Evolutionary conservation across 2,797 vertebrate species (phyloP).

Genomic region (Sylvilagus floridanus): DNA sequence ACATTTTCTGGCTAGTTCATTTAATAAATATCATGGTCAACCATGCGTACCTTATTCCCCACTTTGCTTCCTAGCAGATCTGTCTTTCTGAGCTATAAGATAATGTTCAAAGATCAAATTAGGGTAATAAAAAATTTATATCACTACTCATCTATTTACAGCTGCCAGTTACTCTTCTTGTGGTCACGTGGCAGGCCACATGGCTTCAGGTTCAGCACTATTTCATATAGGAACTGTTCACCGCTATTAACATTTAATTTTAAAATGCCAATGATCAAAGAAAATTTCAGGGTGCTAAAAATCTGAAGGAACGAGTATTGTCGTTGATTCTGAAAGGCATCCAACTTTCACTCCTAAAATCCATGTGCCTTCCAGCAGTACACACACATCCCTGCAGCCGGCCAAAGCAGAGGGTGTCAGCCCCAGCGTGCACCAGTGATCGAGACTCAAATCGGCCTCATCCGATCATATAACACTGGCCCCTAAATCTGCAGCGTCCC

Average conservation of each 20-base stretch:
- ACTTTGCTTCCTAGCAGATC: constrained; percentile 11
- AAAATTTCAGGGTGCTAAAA: constrained; percentile 10
- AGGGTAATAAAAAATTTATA: constrained; percentile 46
- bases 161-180: neutral
- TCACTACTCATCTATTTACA: neutral
- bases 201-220: neutral
- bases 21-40: neutral
- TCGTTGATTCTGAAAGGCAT: constrained; percentile 27
- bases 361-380: neutral
- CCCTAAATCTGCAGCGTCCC: constrained; percentile 55
- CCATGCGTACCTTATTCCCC: neutral
- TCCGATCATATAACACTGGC: constrained; percentile 40
- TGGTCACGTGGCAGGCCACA: neutral
- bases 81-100: neutral
- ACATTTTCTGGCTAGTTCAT: neutral
- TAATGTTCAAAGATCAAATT: constrained; percentile 36
- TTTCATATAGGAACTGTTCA: constrained; percentile 27
- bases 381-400: neutral
- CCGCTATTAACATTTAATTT: neutral
- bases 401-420: neutral
- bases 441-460: neutral
- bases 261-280: constrained; percentile 26
- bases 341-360: constrained; percentile 19
- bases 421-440: neutral
- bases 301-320: constrained; percentile 8